Evolutionary conservation across 2,797 vertebrate species (phyloP).

Genomic region (Gallinago stenura): DNA sequence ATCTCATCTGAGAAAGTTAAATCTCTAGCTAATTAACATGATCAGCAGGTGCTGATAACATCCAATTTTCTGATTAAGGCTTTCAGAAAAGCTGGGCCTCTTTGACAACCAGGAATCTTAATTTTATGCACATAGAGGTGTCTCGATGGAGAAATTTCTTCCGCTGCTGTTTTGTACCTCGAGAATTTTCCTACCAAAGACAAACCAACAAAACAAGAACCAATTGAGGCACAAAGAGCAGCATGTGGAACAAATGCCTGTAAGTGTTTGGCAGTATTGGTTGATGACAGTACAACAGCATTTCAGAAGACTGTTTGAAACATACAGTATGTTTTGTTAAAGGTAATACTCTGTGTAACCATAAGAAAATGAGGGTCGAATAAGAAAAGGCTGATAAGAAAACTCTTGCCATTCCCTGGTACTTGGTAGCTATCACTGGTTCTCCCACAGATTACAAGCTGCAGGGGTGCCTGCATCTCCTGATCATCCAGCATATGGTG

Average conservation of each 20-base stretch:
- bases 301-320: not conserved
- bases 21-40: slow-evolving; percentile 41
- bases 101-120: not conserved
- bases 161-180: not conserved
- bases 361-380: not conserved
- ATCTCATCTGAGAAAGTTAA: not conserved
- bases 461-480: not conserved
- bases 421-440: not conserved
- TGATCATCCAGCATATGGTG: not conserved
- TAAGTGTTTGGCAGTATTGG: not conserved
- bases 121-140: not conserved
- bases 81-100: not conserved
- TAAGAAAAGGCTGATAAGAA: not conserved
- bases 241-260: not conserved
- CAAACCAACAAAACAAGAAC: not conserved
- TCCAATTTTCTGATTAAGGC: slow-evolving; percentile 35
- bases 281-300: not conserved
- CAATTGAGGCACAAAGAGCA: not conserved
- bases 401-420: not conserved
- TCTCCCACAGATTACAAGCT: not conserved
- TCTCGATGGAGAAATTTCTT: not conserved
- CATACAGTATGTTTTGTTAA: not conserved
- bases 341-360: not conserved
- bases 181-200: not conserved
- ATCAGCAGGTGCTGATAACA: slow-evolving; percentile 36